Conservation (phyloP, 2,797 vertebrate genomes). For the Anas capensis region DNA sequence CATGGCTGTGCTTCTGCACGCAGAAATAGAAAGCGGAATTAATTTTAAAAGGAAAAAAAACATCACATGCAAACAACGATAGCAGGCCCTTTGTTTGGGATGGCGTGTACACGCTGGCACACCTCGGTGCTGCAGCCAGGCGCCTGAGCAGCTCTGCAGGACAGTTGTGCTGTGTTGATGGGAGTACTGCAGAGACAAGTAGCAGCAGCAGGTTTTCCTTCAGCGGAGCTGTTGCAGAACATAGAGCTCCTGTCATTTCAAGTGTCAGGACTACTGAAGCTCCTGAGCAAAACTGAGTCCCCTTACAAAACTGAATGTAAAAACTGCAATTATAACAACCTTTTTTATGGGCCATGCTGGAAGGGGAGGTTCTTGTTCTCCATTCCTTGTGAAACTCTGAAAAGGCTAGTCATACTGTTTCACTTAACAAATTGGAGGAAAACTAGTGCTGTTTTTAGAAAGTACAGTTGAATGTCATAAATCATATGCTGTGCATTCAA, state of each 20-base stretch:
- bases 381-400: not conserved
- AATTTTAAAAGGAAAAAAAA: not conserved
- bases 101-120: fast-evolving
- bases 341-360: not conserved
- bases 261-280: not conserved
- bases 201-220: not conserved
- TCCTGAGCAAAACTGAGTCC: not conserved
- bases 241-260: not conserved
- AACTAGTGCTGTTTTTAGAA: not conserved
- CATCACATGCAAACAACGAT: not conserved
- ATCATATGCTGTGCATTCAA: not conserved
- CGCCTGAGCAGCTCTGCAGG: not conserved
- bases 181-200: not conserved
- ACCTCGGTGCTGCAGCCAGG: not conserved
- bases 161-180: not conserved
- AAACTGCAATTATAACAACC: not conserved
- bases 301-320: not conserved
- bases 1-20: not conserved
- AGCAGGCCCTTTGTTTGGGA: not conserved
- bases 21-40: not conserved
- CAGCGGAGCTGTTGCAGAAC: not conserved
- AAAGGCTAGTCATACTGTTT: not conserved
- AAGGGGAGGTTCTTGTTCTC: not conserved
- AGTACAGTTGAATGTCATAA: not conserved
- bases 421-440: not conserved